Evolutionary conservation across 2,113 vertebrate species (phyloP).

Genomic region (Channa maculata): DNA sequence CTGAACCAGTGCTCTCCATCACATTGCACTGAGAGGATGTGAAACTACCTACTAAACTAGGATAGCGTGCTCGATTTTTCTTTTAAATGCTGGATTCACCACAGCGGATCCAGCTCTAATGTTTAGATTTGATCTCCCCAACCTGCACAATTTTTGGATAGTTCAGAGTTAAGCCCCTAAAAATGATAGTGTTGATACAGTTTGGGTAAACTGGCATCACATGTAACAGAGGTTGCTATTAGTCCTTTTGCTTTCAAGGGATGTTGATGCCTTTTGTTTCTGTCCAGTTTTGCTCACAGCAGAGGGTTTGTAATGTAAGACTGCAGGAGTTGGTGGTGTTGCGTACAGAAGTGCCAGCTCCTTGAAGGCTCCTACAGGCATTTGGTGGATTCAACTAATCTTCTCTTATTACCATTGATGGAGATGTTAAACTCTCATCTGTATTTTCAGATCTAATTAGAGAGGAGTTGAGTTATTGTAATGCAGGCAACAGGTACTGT

Average conservation of each 20-base stretch:
- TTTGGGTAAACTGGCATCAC: background rate
- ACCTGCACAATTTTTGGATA: background rate
- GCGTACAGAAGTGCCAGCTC: background rate
- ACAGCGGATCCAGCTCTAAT: background rate
- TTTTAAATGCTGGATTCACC: background rate
- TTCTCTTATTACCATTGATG: no score
- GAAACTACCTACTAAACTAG: no score
- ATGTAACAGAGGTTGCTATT: background rate
- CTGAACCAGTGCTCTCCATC: no score
- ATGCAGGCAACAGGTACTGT: no score
- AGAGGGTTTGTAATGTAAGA: background rate
- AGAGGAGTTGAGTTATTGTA: no score
- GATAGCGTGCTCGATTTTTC: no score
- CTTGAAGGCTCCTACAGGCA: background rate
- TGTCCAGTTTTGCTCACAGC: background rate
- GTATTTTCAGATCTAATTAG: no score
- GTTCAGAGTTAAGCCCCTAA: no score
- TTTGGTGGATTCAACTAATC: no score
- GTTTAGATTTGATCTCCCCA: background rate
- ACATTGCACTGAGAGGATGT: background rate
- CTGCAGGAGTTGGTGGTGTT: background rate
- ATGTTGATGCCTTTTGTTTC: no score
- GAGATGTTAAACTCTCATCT: no score
- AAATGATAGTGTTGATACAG: background rate
- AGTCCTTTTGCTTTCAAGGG: background rate